Evolutionary conservation across 2,113 vertebrate genomes (phyloP), one percentile per base, ranked within the genome.

Genomic region (Micronisus gabar): DNA sequence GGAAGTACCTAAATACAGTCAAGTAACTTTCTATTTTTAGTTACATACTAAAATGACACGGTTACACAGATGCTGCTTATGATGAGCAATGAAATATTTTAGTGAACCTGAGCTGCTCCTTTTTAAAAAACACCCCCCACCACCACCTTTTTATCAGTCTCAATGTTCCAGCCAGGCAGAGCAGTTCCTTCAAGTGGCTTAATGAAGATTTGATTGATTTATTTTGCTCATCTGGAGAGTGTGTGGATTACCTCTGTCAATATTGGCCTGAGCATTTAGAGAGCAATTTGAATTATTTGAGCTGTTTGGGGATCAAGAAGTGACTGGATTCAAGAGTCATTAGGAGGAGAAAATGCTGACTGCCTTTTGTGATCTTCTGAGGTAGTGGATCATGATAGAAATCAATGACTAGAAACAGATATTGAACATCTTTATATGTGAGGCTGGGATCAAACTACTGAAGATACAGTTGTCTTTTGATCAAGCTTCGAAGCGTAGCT

Each of bases 181-280:
- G 34, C 45, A 76, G 25, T 91, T 92, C 81, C 48, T 94, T 91
- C 93, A 82, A 36, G 87, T 81, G 62, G 73, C 70, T 94, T 96
- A 93, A 80, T 80, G 93, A 95, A 95, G 66, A 82, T 85, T 70
- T 86, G 81, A 94, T 96, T 90, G 93, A 94, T 96, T 96, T 87
- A 94, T 95, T 96, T 97, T 93, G 66, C 84, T 93, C 62, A 81
- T 96, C 70, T 87, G 81, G 56, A 95, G 73, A 81, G 84, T 23
- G 45, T 79, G 87, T 95, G 90, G 93, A 93, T 95, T 96, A 86
- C 71, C 34, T 92, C 45, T 96, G 96, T 96, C 93, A 96, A 94
- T 96, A 94, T 52, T 89, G 58, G 92, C 40, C 62, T 88, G 92
- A 92, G 84, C 96, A 80, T 87, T 87, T 88, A 70, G 10, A 75